Conservation (phyloP, 92 coral and sea anemone genomes). For the Epizoanthus illoricatus region DNA sequence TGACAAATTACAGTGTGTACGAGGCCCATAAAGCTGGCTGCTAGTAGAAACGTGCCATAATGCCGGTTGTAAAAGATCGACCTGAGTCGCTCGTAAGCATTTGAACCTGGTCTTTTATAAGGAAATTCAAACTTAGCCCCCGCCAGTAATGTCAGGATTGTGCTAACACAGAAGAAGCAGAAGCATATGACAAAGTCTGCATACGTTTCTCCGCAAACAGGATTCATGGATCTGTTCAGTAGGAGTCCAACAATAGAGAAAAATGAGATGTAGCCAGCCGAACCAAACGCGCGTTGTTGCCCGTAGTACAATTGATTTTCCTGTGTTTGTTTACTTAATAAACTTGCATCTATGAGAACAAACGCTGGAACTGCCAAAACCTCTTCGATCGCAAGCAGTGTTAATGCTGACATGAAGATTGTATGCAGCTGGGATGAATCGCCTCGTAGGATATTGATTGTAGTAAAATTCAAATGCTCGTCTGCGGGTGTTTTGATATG, state of each 20-base stretch:
- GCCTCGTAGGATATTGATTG: slow-evolving; percentile 63
- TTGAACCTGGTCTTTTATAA: slow-evolving; percentile 35
- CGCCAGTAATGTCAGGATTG: slow-evolving; percentile 69
- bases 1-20: slow-evolving; percentile 71
- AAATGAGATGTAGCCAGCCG: slow-evolving; percentile 73
- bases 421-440: slow-evolving; percentile 54
- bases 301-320: slow-evolving; percentile 69
- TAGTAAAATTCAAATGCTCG: slow-evolving; percentile 44
- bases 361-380: slow-evolving; percentile 67
- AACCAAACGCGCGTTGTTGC: slow-evolving; percentile 87
- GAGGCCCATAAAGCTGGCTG: slow-evolving; percentile 80
- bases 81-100: slow-evolving; percentile 58
- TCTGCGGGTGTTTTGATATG: not conserved
- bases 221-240: slow-evolving; percentile 79
- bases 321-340: slow-evolving; percentile 71
- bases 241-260: slow-evolving; percentile 73
- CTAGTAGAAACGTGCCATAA: slow-evolving; percentile 61
- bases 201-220: slow-evolving; percentile 80
- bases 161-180: slow-evolving; percentile 76
- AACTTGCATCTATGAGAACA: slow-evolving; percentile 69
- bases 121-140: slow-evolving; percentile 72
- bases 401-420: slow-evolving; percentile 68
- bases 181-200: slow-evolving; percentile 87
- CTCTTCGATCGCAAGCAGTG: slow-evolving; percentile 59
- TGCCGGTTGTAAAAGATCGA: slow-evolving; percentile 73